phyloP scores from a whole-genome alignment of 2,113 vertebrate species.

The Oreotrochilus melanogaster region DNA sequence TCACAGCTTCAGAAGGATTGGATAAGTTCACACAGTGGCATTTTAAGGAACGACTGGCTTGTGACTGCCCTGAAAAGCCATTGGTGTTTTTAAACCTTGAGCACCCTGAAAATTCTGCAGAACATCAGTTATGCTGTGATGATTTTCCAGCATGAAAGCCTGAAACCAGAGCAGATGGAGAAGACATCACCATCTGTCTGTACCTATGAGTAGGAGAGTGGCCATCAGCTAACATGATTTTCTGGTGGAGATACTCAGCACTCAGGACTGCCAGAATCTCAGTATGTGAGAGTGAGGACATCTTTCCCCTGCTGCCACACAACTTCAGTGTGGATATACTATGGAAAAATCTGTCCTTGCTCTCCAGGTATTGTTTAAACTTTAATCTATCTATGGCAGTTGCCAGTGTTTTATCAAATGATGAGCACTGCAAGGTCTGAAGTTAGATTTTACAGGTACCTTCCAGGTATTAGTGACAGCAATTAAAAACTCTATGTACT shows the following conservation, averaged over 20 bases:
- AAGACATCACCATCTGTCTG: accelerated
- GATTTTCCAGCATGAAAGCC: not conserved
- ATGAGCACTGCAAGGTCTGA: not conserved
- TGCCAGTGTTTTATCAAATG: not conserved
- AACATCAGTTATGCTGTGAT: not conserved
- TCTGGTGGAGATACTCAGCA: not conserved
- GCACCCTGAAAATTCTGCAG: not conserved
- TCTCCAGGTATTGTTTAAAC: not conserved
- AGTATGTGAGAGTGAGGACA: accelerated
- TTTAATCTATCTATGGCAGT: not conserved
- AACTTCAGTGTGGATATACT: not conserved
- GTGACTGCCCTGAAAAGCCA: not conserved
- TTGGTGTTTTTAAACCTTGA: not conserved
- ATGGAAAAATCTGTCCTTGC: not conserved
- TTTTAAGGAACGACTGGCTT: not conserved
- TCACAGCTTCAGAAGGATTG: not conserved
- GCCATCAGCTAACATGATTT: not conserved
- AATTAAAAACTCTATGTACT: not conserved
- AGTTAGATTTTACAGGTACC: not conserved
- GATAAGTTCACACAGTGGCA: not conserved
- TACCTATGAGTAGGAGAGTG: not conserved
- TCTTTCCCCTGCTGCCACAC: not conserved
- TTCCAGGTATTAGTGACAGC: not conserved
- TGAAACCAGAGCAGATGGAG: not conserved
- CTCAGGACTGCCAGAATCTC: not conserved